Evolutionary conservation across 2,797 vertebrate species (phyloP).

Genomic region (Onychomys leucogaster): DNA sequence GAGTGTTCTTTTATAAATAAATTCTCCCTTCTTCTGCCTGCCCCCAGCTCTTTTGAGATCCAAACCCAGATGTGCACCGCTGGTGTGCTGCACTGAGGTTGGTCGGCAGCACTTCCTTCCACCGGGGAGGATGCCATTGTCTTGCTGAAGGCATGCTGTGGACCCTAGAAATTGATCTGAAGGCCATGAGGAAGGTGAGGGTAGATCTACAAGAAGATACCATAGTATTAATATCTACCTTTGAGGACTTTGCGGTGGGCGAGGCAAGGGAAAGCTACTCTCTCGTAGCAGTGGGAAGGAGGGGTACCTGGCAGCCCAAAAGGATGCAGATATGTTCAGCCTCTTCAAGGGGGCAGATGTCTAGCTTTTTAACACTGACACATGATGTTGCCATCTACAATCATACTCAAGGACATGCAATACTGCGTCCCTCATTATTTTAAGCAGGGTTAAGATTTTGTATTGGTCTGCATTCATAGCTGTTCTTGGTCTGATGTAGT

Average conservation of each 20-base stretch:
- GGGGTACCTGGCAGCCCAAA: background rate
- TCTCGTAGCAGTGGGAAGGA: background rate
- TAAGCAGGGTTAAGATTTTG: background rate
- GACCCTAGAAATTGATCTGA: background rate
- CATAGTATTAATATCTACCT: background rate
- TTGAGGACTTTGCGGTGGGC: background rate
- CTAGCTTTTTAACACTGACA: background rate
- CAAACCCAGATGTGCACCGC: too few relatives aligned
- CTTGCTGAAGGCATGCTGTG: background rate
- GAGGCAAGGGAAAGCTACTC: background rate
- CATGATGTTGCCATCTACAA: background rate
- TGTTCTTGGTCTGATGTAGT: background rate
- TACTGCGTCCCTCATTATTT: too few relatives aligned
- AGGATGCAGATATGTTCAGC: background rate
- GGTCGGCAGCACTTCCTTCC: background rate
- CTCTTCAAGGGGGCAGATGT: background rate
- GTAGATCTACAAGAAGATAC: background rate
- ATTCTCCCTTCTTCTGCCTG: background rate
- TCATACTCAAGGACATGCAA: background rate
- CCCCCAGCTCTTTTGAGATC: background rate
- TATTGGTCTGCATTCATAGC: background rate
- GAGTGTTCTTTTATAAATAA: background rate
- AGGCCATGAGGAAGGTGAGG: background rate
- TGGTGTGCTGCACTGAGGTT: background rate
- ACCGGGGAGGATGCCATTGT: background rate